These are phyloP conservation scores for Diphyllodes magnificus DNA, from an alignment of 2,113 vertebrate genomes.

Conservation along the genomic window DNA sequence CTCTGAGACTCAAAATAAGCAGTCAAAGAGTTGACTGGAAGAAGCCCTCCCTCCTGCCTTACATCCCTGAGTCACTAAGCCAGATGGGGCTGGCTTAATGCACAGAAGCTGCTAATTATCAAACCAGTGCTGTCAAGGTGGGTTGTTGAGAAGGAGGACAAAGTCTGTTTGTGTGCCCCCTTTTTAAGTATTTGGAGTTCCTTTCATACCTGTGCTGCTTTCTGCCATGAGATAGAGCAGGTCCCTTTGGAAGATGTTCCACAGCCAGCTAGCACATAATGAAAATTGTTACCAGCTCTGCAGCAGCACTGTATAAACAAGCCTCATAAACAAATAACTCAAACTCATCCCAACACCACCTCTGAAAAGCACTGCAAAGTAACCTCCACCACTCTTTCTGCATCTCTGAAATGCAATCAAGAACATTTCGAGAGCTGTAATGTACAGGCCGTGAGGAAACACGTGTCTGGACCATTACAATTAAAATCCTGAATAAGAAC, in stretches of 20 bases:
- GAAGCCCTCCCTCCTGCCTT: not conserved
- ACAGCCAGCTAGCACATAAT: not conserved
- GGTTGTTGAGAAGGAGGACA: not conserved
- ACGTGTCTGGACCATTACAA: not conserved
- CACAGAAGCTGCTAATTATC: not conserved
- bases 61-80: not conserved
- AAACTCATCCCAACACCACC: not conserved
- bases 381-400: not conserved
- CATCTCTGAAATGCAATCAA: not conserved
- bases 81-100: not conserved
- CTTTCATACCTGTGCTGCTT: not conserved
- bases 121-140: not conserved
- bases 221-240: not conserved
- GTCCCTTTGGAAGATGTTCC: not conserved
- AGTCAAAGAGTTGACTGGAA: not conserved
- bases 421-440: not conserved
- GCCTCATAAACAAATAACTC: not conserved
- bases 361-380: not conserved
- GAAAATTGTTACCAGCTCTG: constrained; percentile 5
- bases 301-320: not conserved
- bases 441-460: not conserved
- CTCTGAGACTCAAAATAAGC: constrained; percentile 22
- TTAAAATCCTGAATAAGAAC: constrained; percentile 2
- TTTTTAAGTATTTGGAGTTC: constrained; percentile 16
- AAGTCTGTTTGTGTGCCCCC: not conserved